Percentiles rank a stretch among this genome's conserved stretches.
Conservation (phyloP, 2,888 invertebrate genomes). For the Palloptera scutellata region DNA sequence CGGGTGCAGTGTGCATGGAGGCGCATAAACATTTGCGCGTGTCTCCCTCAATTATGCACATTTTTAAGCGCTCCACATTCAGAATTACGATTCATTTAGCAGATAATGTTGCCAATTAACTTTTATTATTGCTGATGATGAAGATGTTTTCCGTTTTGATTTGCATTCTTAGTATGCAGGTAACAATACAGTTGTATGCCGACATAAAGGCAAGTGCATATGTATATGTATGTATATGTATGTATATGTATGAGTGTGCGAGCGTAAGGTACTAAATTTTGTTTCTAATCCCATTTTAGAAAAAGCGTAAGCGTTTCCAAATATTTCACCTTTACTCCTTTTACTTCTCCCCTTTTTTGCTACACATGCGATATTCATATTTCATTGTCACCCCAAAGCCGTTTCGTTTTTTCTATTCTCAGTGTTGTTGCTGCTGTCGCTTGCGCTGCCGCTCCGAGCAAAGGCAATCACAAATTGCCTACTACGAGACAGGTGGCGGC, state of each 20-base stretch:
- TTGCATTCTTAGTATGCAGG: no score
- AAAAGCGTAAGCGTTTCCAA: no score
- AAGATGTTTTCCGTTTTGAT: no score
- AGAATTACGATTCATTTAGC: no score
- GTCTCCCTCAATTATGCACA: conserved; percentile 38
- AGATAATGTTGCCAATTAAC: no score
- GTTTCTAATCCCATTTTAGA: no score
- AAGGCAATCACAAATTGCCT: conserved; percentile 5
- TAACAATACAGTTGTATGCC: no score
- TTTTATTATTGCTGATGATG: no score
- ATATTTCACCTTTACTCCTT: conserved; percentile 38
- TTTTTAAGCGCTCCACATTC: background rate
- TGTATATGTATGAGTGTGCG: no score
- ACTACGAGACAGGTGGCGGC: background rate
- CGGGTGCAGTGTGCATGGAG: conserved; percentile 45
- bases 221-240: no score
- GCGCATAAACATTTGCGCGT: conserved; percentile 57
- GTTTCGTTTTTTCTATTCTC: conserved; percentile 41
- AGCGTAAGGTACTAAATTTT: no score
- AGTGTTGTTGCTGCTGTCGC: conserved; percentile 40
- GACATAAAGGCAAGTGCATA: no score
- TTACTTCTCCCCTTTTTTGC: conserved; percentile 13
- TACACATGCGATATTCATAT: background rate
- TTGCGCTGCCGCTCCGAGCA: background rate
- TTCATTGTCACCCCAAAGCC: background rate